These are phyloP conservation scores for Clivina fossor DNA, from an alignment of 2,888 invertebrate genomes.

Conservation along the genomic window DNA sequence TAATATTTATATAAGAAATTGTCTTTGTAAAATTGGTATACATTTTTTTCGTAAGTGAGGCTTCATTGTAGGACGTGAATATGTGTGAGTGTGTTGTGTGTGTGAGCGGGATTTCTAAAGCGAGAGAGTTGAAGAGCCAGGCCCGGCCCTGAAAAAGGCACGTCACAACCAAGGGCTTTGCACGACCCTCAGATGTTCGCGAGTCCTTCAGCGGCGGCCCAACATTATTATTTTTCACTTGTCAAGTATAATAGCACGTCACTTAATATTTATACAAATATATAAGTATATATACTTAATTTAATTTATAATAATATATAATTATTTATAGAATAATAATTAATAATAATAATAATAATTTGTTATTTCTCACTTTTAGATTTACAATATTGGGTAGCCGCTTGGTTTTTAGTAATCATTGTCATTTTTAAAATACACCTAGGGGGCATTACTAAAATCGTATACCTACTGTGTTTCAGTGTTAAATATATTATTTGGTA, in stretches of 20 bases:
- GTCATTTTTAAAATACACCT: conserved; percentile 15
- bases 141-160: conserved; percentile 22
- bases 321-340: conserved; percentile 21
- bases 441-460: conserved; percentile 48
- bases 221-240: conserved; percentile 15
- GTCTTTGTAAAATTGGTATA: conserved; percentile 29
- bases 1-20: conserved; percentile 2
- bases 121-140: conserved; percentile 12
- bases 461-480: conserved; percentile 49
- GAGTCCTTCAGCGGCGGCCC: conserved; percentile 34
- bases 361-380: conserved; percentile 21
- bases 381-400: conserved; percentile 12
- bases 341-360: conserved; percentile 15
- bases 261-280: conserved; percentile 28
- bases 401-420: conserved; percentile 12
- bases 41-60: conserved; percentile 20
- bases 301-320: conserved; percentile 26
- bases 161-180: conserved; percentile 20
- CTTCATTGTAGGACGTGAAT: too few relatives aligned
- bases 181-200: conserved; percentile 12
- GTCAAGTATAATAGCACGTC: conserved; percentile 22
- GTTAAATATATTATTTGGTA: too few relatives aligned
- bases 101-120: conserved; percentile 7
- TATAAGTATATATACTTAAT: conserved; percentile 24
- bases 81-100: conserved; percentile 4